Evolutionary conservation across 2,888 invertebrate genomes (phyloP).

Genomic region (Biston betularia): DNA sequence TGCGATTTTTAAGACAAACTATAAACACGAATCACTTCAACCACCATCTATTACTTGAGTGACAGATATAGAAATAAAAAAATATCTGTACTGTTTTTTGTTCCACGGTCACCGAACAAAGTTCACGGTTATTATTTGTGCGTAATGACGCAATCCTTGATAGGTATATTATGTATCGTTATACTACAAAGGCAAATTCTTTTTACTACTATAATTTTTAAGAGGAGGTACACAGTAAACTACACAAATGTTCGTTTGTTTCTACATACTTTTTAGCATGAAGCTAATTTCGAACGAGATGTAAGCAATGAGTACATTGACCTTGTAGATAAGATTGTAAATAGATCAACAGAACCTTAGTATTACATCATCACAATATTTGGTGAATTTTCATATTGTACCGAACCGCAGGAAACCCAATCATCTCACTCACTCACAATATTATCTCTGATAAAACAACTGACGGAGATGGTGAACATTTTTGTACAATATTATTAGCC

Average conservation of each 20-base stretch:
- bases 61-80: neutral
- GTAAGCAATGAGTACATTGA: slow-evolving; percentile 1
- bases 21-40: neutral
- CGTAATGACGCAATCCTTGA: neutral
- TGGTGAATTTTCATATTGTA: neutral
- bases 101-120: neutral
- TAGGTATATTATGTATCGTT: no score
- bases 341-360: neutral
- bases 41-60: neutral
- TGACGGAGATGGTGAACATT: no score
- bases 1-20: neutral
- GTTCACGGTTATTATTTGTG: slow-evolving; percentile 2
- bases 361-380: slow-evolving; percentile 15
- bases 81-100: neutral
- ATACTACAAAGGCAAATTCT: no score
- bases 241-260: no score
- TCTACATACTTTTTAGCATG: neutral
- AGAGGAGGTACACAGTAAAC: no score
- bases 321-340: slow-evolving; percentile 25
- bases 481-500: no score
- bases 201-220: no score
- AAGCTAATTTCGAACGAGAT: slow-evolving; percentile 1
- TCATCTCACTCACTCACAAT: neutral
- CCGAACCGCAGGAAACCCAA: neutral
- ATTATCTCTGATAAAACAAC: no score